Percentiles rank a stretch among this genome's conserved stretches.
Conservation (phyloP, 1,140 invertebrate genomes). For the Hyphantria cunea region DNA sequence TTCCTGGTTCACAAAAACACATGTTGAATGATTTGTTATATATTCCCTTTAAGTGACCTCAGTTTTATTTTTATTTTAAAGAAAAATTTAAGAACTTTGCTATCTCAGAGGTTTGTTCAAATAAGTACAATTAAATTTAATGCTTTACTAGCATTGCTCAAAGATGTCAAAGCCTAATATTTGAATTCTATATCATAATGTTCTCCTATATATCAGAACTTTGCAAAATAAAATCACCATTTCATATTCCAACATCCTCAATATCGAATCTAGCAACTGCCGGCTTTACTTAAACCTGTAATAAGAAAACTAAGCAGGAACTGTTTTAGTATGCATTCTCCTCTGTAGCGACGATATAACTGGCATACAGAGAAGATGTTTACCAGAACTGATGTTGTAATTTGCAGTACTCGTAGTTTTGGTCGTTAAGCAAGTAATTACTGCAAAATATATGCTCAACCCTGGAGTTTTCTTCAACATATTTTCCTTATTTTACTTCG, state of each 20-base stretch:
- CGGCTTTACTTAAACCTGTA: not conserved
- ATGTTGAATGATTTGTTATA: too few relatives aligned
- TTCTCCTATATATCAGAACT: not conserved
- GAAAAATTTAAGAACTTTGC: too few relatives aligned
- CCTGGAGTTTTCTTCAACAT: not conserved
- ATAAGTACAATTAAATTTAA: too few relatives aligned
- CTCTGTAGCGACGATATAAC: slow-evolving; percentile 10
- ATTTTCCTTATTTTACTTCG: not conserved
- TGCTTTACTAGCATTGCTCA: too few relatives aligned
- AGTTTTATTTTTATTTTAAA: too few relatives aligned
- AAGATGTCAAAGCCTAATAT: too few relatives aligned
- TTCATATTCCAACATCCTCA: not conserved
- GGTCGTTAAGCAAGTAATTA: slow-evolving; percentile 6
- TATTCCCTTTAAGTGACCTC: too few relatives aligned
- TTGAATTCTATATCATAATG: not conserved
- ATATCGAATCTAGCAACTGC: slow-evolving; percentile 1
- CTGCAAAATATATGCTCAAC: slow-evolving; percentile 1
- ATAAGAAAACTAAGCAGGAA: slow-evolving; percentile 13
- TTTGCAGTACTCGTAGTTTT: slow-evolving; percentile 9
- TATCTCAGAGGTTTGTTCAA: too few relatives aligned
- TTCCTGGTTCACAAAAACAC: too few relatives aligned
- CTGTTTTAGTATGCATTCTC: slow-evolving; percentile 14
- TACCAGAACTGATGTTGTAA: slow-evolving; percentile 8
- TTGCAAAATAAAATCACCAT: not conserved
- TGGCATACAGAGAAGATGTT: not conserved